Base-by-base conservation (phyloP, 2,113 vertebrate species). In the Myotis yumanensis region DNA sequence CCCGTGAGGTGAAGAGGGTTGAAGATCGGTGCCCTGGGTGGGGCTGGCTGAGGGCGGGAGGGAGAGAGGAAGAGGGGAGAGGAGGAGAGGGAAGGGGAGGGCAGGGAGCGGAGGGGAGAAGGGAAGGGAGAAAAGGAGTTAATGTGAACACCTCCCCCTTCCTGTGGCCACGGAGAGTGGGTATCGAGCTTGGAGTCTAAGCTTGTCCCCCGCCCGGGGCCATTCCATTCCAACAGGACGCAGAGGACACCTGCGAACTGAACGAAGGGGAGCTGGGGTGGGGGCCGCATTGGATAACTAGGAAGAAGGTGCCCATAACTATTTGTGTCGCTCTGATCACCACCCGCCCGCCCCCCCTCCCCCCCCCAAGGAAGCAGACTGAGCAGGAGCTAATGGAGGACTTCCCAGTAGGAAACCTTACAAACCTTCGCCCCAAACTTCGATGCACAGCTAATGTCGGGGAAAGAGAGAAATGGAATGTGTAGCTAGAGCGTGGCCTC, bases 251-350 rank as follows among this genome's bases (percentile, higher is more conserved):
- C 5, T 62, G 80, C 68, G 46, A 46, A 48, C 23, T 28, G 28
- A 68, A 30, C 15, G 16, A 18, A 12, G 15, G 3, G 25, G 0
- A 3, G 0, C 0, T 12, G 25, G 48, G 23, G 0, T 2, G 11
- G 40, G 32, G 15, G 64, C 89, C 8, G 0, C 69, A 51, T 48
- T 64, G 46, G 18, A 20, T 12, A 22, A 11, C 28, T 17, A 1
- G 8, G 7, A 68, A 73, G 57, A 51, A 51, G 22, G 18, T 75
- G 40, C 37, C 62, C 37, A 22, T 11, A 12, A 4, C 32, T 7
- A 3, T 28, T 43, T 20, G 14, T 4, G 32, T 46, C 1, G 0
- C 51, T 32, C 57, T 9, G 73, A 81, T 30, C 1, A 57, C 18
- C 18, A 11, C 51, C 51, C 51, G 37, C n/a, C 48, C 12, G 0